Evolutionary conservation across 2,113 vertebrate genomes (phyloP), one percentile per base, ranked within the genome.

Genomic region (Corythornis vintsioides): DNA sequence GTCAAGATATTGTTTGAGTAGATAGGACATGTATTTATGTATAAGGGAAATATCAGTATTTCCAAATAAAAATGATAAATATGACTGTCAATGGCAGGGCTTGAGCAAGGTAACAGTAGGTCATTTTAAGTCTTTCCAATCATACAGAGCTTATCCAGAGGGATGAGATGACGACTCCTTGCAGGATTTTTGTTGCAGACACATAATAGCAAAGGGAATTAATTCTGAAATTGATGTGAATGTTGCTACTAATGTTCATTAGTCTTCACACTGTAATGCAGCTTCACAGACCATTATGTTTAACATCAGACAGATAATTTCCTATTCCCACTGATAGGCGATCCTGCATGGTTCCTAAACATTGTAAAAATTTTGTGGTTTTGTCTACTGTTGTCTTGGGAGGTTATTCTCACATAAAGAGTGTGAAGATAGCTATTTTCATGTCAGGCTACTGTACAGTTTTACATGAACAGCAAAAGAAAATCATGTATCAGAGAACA

Each of bases 211-310:
- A 29, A 29, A 83, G 59, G 13, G 28, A 79, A 50, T 59, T 6
- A 22, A 22, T 80, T 64, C 29, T 56, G 77, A 83, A 89, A 76
- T 42, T 33, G 35, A 5, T 25, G 19, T 60, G 55, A 83, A 57
- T 0, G 0, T 86, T 76, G 21, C 19, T 69, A 13, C 43, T 65
- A 56, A 42, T 3, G 7, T 45, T 64, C 21, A 52, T 18, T 28
- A 25, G 14, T 13, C n/a, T 86, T 76, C 73, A 80, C 69, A 25
- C 13, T 2, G 2, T 26, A 67, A 31, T 14, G 43, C 4, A 56
- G 59, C 56, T 79, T 72, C 25, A 13, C 0, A 5, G 40, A 76
- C 22, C 9, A 20, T 18, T 52, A 3, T 31, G 13, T 60, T 64
- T 81, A 65, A 35, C 19, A 76, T 8, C 1, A 73, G 29, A 33